Percentiles rank a stretch among this genome's conserved stretches.
Evolutionary conservation across 2,113 vertebrate species (phyloP).

Genomic region (Crotalus horridus): DNA sequence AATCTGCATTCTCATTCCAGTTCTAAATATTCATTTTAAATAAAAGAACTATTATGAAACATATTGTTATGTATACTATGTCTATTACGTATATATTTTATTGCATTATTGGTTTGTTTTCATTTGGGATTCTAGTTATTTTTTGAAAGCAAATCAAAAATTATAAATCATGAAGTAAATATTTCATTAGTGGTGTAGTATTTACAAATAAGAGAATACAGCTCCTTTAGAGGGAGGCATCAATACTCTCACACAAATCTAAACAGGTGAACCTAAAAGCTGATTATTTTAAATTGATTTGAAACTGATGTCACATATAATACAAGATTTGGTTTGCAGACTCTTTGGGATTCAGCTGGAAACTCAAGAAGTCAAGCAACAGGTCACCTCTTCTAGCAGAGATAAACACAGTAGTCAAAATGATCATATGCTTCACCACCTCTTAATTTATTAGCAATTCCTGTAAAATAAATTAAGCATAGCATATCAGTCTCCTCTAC

Average conservation of each 20-base stretch:
- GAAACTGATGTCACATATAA: not conserved
- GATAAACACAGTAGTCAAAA: not conserved
- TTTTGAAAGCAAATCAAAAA: not conserved
- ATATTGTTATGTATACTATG: not conserved
- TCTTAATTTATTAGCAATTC: not conserved
- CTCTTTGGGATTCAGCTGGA: not conserved
- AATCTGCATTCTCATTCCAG: not conserved
- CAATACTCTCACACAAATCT: not conserved
- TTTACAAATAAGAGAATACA: not conserved
- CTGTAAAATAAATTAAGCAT: not conserved
- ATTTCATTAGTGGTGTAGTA: not conserved
- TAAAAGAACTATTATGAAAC: not conserved
- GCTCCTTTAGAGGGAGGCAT: not conserved
- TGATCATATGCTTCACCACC: not conserved
- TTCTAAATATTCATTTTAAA: not conserved
- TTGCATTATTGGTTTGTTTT: not conserved
- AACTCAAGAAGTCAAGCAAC: not conserved
- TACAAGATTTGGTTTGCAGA: not conserved
- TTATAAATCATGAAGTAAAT: not conserved
- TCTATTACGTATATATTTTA: not conserved
- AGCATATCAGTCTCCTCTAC: not conserved
- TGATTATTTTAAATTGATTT: not conserved
- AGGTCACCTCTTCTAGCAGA: not conserved
- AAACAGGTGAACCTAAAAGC: not conserved
- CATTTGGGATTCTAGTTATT: not conserved